These are phyloP conservation scores for Empidonax alnorum DNA, from an alignment of 2,113 vertebrate genomes.

Conservation along the genomic window DNA sequence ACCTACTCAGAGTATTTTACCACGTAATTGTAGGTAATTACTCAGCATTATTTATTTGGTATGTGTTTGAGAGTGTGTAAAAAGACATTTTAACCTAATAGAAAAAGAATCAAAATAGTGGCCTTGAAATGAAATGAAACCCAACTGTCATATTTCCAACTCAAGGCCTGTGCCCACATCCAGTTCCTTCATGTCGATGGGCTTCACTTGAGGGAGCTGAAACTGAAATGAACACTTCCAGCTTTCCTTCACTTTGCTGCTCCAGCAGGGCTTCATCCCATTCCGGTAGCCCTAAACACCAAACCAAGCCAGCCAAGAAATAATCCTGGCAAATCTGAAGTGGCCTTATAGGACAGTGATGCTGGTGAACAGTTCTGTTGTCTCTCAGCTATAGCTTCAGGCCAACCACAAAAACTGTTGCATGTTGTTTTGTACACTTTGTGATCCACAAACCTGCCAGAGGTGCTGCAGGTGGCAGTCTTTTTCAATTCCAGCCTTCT, in stretches of 20 bases:
- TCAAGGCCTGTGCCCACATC: neutral
- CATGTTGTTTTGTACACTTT: fast-evolving
- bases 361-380: neutral
- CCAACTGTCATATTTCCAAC: neutral
- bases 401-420: fast-evolving
- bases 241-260: neutral
- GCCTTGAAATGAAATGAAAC: neutral
- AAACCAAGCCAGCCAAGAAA: neutral
- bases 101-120: neutral
- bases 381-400: neutral
- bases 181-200: neutral
- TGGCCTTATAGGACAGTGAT: neutral
- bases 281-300: fast-evolving
- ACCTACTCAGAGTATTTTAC: neutral
- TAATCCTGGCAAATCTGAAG: neutral
- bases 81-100: neutral
- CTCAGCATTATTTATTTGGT: neutral
- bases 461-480: neutral
- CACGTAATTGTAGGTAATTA: neutral
- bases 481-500: neutral
- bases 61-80: neutral
- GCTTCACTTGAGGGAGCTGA: neutral
- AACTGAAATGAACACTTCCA: neutral
- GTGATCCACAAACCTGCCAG: neutral
- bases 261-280: neutral